These are phyloP conservation scores for Candoia aspera DNA, from an alignment of 2,113 vertebrate genomes.

Conservation along the genomic window DNA sequence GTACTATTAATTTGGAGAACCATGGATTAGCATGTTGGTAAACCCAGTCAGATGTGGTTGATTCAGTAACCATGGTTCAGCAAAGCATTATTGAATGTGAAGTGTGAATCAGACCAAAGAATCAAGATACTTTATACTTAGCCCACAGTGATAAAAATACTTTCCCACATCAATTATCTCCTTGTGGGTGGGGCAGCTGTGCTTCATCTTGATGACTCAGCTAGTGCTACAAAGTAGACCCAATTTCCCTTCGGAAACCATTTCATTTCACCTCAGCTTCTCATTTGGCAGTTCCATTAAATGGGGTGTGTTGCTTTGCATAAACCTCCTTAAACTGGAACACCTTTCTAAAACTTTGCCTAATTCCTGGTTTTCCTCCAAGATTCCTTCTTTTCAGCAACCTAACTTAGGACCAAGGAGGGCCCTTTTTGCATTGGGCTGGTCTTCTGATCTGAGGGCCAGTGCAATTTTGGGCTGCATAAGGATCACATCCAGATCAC, in stretches of 20 bases:
- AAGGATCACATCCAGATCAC: neutral
- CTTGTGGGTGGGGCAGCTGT: neutral
- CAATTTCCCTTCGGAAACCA: neutral
- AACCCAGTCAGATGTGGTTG: neutral
- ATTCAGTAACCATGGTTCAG: neutral
- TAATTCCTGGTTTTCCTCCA: neutral
- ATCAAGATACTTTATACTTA: neutral
- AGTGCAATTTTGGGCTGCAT: neutral
- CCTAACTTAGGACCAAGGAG: too few relatives aligned
- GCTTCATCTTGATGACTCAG: neutral
- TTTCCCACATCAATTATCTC: neutral
- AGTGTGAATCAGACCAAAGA: neutral
- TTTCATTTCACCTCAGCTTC: neutral
- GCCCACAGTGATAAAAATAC: neutral
- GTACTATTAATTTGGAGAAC: neutral
- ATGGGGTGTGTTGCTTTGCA: neutral
- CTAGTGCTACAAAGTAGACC: neutral
- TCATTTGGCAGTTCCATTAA: neutral
- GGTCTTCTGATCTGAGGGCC: neutral
- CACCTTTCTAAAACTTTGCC: neutral
- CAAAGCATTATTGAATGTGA: neutral
- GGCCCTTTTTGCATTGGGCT: too few relatives aligned
- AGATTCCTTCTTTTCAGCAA: neutral
- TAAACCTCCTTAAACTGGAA: neutral
- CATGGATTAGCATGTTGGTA: neutral